Evolutionary conservation across 2,797 vertebrate genomes (phyloP), one percentile per base, ranked within the genome.

Genomic region (Aldrovandia affinis): DNA sequence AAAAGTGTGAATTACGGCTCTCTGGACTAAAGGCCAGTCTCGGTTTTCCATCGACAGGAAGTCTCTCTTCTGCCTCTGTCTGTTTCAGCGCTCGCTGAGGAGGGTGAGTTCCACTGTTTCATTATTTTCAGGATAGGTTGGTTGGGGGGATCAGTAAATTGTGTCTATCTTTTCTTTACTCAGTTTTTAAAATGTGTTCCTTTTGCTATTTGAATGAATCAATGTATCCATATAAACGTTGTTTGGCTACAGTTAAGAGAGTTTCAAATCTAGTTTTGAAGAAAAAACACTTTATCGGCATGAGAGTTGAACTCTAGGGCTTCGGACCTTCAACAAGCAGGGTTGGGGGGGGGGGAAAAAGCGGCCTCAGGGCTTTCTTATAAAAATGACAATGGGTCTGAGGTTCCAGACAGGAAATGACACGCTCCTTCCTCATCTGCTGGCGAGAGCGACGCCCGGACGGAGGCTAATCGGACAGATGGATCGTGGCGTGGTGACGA

Each of bases 11-110:
- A 83, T 86, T 73, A 82, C 84, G 88, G 88, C 84, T 90, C 89
- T 90, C 87, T 18, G 15, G 55, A 83, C 81, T 87, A 82, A 75
- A 84, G 88, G 89, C 88, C 84, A 63, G 80, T 88, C 88, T 92
- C 91, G 93, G 91, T 90, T 92, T 94, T 80, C 86, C 83, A 90
- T 94, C 92, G 91, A 84, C 85, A 79, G n/a, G 30, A 84, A 84
- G 30, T 86, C 85, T 80, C 86, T 86, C 90, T 86, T 89, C 85
- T 85, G 81, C 33, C 81, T 89, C 86, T 90, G 87, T 90, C 86
- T 87, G 81, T 86, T 82, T 70, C 83, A 91, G 89, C 75, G 84
- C 79, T 81, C 50, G 82, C 86, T 84, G 78, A 93, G 84, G 89
- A 86, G 85, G 55, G 42, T 22, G 15, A 42, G 57, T 83, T 89